Base-by-base conservation (phyloP, 2,888 invertebrate species). In the Corythucha ciliata region DNA sequence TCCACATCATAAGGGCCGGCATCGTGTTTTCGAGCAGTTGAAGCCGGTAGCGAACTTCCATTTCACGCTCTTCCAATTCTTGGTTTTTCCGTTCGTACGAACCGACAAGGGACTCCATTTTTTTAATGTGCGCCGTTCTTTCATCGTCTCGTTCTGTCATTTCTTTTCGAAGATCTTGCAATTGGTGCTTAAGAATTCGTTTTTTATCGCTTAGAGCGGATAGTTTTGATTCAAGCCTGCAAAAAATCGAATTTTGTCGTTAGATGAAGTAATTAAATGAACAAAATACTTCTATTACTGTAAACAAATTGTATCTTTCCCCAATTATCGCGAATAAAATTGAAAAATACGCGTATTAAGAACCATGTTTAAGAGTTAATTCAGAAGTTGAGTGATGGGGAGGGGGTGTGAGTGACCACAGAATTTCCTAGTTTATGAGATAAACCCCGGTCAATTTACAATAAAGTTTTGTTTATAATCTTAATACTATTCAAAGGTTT, bases 1-100 rank as follows among this genome's bases (percentile, higher is more conserved):
- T 78, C 73, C 76, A 80, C 21, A 76, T 71, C 61, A 79, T 72
- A 48, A 80, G 66, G 0, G 78, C 77, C 0, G 80, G 80, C 56
- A 80, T 73, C 6, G 77, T 76, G 57, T 72, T 73, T 63, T 79
- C 76, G 49, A 81, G 67, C 59, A 75, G 70, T 48, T 75, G 70
- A 45, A 80, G 61, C 53, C 78, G 72, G 41, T 72, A 69, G 46
- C 70, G 66, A 40, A 79, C 64, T 59, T 79, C 76, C 52, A 68
- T 69, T 50, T 71, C 70, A 25, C 67, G 65, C 53, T 72, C 77
- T 70, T 75, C 66, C 64, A 78, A 61, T 51, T 69, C 68, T 33
- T 67, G 67, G 58, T 70, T 71, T 59, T 68, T 67, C 46, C 76
- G 73, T 68, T 79, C 77, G 61, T 72, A 74, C 39, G 71, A 69